Evolutionary conservation across 23 tunicate species (phyloP).

Genomic region (Halocynthia aurantium): DNA sequence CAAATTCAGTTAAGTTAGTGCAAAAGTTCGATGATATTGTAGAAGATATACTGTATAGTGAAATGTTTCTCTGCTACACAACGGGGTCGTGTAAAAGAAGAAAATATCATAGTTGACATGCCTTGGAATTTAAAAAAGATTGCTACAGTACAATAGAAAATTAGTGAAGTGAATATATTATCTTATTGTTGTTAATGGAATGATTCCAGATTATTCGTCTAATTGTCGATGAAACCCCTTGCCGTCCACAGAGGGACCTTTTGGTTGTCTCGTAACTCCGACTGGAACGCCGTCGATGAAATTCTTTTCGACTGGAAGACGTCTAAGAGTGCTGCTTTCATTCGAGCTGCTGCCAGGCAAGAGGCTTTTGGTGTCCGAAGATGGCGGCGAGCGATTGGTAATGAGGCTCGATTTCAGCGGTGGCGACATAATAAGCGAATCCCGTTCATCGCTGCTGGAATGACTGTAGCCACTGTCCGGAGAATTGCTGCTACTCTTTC

Average conservation of each 20-base stretch:
- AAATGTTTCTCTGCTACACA: no score
- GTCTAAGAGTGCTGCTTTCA: background rate
- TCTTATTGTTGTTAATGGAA: no score
- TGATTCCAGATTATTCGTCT: no score
- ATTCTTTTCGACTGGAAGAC: constrained; percentile 9
- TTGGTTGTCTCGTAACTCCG: constrained; percentile 18
- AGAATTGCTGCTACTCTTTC: background rate
- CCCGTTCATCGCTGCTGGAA: constrained; percentile 40
- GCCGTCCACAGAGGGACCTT: constrained; percentile 10
- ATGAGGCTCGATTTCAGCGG: background rate
- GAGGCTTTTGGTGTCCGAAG: background rate
- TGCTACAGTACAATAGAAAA: no score
- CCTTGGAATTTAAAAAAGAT: no score
- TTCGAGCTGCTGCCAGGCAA: background rate
- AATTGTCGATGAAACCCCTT: constrained; percentile 4
- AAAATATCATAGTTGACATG: no score
- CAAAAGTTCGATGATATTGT: no score
- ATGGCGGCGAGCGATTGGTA: background rate
- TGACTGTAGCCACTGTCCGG: constrained; percentile 62
- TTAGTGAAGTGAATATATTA: no score
- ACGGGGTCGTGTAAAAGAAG: no score
- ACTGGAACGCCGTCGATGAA: constrained; percentile 24
- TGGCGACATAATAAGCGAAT: background rate
- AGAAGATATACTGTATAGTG: no score
- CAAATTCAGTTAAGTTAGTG: no score